phyloP scores from a whole-genome alignment of 2,797 vertebrate species.

The Pteropus rufus region DNA sequence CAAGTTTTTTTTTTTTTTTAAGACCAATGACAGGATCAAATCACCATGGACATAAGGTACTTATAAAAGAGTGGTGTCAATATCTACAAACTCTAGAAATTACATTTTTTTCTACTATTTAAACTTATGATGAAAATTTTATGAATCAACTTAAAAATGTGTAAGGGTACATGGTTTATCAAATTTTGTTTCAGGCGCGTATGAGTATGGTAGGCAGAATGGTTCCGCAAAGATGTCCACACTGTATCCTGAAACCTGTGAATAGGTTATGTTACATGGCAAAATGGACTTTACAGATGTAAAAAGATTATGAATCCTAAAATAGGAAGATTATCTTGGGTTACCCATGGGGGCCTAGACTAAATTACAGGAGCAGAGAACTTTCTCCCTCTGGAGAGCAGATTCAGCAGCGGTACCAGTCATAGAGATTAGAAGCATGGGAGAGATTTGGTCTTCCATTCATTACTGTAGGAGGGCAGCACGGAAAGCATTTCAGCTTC shows the following conservation, averaged over 20 bases:
- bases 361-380: background rate
- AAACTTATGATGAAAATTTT: background rate
- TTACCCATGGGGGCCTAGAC: background rate
- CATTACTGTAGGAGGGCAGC: background rate
- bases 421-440: background rate
- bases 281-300: background rate
- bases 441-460: background rate
- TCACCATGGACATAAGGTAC: background rate
- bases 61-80: background rate
- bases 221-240: background rate
- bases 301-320: constrained; percentile 12
- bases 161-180: background rate
- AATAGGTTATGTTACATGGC: background rate
- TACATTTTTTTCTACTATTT: background rate
- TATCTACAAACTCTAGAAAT: constrained; percentile 28
- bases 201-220: background rate
- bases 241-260: background rate
- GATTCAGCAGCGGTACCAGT: background rate
- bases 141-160: background rate
- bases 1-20: background rate
- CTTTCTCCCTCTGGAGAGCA: background rate
- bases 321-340: background rate
- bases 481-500: background rate
- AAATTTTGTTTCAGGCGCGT: constrained; percentile 22
- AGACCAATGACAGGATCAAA: background rate